These are phyloP conservation scores for Teleogryllus occipitalis DNA, from an alignment of 1,140 invertebrate species.

Conservation along the genomic window DNA sequence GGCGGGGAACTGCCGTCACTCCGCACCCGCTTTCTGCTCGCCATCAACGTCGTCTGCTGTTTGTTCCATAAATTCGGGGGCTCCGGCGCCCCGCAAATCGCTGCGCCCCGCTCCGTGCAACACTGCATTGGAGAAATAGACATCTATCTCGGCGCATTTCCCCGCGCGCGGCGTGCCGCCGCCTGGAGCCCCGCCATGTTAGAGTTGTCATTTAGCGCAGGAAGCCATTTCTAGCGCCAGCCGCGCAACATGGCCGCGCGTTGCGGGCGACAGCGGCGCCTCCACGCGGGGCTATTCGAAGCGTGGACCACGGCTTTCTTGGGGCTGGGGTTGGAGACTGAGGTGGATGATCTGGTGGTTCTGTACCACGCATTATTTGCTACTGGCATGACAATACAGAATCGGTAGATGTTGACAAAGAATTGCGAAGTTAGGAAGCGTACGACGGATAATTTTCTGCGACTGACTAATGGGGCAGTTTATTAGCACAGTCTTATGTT, in stretches of 20 bases:
- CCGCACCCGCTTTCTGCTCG: neutral
- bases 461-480: too few relatives aligned
- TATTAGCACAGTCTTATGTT: too few relatives aligned
- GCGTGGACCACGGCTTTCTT: too few relatives aligned
- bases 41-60: neutral
- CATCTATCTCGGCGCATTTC: neutral
- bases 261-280: neutral
- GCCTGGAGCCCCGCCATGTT: neutral
- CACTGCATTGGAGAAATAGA: conserved; percentile 4
- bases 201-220: neutral
- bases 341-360: too few relatives aligned
- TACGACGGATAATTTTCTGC: too few relatives aligned
- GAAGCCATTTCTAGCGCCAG: neutral
- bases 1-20: neutral
- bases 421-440: too few relatives aligned
- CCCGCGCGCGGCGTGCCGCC: too few relatives aligned
- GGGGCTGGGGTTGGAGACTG: too few relatives aligned
- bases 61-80: neutral
- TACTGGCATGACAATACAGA: too few relatives aligned
- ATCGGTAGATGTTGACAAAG: too few relatives aligned
- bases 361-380: too few relatives aligned
- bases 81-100: neutral
- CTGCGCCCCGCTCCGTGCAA: neutral
- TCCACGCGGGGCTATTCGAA: too few relatives aligned
- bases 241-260: neutral